Evolutionary conservation across 2,888 invertebrate genomes (phyloP).

Genomic region (Eubasilissa splendida): DNA sequence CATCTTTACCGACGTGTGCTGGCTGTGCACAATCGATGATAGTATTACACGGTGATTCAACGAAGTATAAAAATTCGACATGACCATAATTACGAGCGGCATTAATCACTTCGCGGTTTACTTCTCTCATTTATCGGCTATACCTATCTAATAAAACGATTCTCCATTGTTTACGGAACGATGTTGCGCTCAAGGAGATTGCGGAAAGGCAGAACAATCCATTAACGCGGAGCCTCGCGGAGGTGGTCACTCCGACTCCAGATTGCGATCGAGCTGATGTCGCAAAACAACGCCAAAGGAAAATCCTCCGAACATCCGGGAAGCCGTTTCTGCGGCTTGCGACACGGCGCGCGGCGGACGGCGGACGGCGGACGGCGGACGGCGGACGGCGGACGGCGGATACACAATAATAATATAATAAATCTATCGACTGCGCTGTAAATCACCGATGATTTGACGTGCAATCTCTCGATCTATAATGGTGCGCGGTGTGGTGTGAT

Average conservation of each 20-base stretch:
- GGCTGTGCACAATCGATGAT: too few species aligned
- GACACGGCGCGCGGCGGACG: background rate
- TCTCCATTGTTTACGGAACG: too few species aligned
- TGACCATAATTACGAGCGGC: too few species aligned
- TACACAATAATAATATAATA: conserved; percentile 23
- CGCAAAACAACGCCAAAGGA: conserved; percentile 14
- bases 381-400: background rate
- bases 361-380: background rate
- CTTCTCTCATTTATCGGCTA: too few species aligned
- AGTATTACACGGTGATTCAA: too few species aligned
- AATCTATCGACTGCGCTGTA: conserved; percentile 6
- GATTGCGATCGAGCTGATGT: conserved; percentile 19
- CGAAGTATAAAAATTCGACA: too few species aligned
- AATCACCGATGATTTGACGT: conserved; percentile 31
- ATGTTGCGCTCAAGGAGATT: background rate
- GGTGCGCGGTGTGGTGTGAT: too few species aligned
- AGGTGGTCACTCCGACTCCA: background rate
- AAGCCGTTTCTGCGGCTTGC: conserved; percentile 8
- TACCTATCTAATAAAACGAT: too few species aligned
- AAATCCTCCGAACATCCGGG: conserved; percentile 24
- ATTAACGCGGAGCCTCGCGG: conserved; percentile 5
- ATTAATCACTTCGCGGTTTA: too few species aligned
- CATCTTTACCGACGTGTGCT: too few species aligned
- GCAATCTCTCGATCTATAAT: too few species aligned
- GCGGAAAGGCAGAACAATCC: conserved; percentile 29